Percentiles rank a stretch among this genome's conserved stretches.
These are phyloP conservation scores for Apis florea DNA, from an alignment of 1,140 invertebrate species.

Conservation along the genomic window DNA sequence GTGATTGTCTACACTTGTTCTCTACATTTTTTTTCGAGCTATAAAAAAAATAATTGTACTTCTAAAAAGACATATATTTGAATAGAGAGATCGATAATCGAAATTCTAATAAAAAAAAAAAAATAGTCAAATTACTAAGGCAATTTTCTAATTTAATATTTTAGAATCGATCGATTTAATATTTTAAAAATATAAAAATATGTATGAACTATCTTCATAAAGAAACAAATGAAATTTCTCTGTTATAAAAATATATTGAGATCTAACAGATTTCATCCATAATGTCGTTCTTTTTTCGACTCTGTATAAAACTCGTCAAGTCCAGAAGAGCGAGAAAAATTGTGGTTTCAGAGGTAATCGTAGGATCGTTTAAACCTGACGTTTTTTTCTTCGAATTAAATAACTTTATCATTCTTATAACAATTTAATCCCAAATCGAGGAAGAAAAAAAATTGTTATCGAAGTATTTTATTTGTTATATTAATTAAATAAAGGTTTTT, in stretches of 20 bases:
- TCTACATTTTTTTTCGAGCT: no score
- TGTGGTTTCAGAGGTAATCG: background rate
- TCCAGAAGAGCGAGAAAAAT: background rate
- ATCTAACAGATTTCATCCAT: background rate
- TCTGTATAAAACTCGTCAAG: background rate
- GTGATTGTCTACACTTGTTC: no score
- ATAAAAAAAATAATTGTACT: background rate
- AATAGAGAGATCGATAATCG: background rate
- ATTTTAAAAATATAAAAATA: no score
- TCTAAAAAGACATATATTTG: background rate
- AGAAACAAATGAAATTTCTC: no score
- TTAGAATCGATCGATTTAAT: no score
- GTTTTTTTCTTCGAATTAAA: background rate
- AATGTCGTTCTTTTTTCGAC: background rate
- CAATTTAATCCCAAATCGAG: no score
- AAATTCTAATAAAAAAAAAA: background rate
- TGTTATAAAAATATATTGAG: background rate
- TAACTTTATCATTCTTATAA: background rate
- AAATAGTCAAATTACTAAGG: background rate
- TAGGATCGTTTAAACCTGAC: background rate
- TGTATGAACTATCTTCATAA: no score
- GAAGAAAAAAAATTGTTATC: no score
- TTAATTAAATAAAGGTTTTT: no score
- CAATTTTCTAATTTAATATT: no score
- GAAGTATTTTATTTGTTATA: no score